These are phyloP conservation scores for Hassar affinis DNA, from an alignment of 2,113 vertebrate genomes.

Conservation along the genomic window DNA sequence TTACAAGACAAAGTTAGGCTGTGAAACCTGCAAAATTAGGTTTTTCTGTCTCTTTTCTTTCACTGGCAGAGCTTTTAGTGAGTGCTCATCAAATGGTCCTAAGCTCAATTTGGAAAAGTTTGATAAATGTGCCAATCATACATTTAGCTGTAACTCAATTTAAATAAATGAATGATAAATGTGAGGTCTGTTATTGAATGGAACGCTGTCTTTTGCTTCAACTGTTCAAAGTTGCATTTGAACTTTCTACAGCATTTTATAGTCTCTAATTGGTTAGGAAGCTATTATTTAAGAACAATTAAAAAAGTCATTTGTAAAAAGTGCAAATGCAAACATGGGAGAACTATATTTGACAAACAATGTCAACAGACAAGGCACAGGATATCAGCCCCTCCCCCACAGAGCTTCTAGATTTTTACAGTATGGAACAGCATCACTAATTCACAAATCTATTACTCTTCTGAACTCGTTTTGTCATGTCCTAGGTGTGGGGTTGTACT, in stretches of 20 bases:
- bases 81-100: neutral
- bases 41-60: constrained; percentile 10
- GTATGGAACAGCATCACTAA: neutral
- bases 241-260: constrained; percentile 64
- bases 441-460: neutral
- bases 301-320: constrained; percentile 59
- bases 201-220: constrained; percentile 46
- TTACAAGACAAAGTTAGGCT: constrained; percentile 44
- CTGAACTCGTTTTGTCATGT: constrained; percentile 46
- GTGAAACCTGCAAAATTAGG: constrained; percentile 5
- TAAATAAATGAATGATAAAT: constrained; percentile 60
- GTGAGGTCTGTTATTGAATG: constrained; percentile 64
- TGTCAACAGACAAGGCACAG: constrained; percentile 45
- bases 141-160: constrained; percentile 27
- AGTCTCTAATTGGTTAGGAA: neutral
- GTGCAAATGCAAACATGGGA: constrained; percentile 62
- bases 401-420: neutral
- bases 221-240: constrained; percentile 62
- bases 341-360: constrained; percentile 48
- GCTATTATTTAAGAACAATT: constrained; percentile 10
- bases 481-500: constrained; percentile 29
- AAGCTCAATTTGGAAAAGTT: constrained; percentile 20
- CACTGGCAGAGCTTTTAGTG: neutral
- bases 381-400: neutral
- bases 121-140: constrained; percentile 46